Base-by-base conservation (phyloP, 2,888 invertebrate genomes). In the Ommatoiulus sabulosus region DNA sequence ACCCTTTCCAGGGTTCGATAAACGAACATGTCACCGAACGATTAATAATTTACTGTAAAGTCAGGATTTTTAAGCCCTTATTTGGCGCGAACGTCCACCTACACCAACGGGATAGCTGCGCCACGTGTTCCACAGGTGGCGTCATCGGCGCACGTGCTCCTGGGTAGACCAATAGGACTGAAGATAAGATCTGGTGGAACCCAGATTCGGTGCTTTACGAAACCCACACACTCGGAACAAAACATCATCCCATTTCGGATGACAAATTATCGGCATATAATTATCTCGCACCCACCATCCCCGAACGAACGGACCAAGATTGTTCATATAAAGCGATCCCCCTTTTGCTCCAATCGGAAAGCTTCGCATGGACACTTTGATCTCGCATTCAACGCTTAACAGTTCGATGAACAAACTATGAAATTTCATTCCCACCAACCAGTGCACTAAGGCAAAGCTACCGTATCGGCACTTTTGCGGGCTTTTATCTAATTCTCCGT, bases 341-440 rank as follows among this genome's bases (percentile, higher is more conserved):
- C 80, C 24, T 80, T 80, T 80, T 80, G 80, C 24, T 80, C 80
- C 35, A 80, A 80, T 80, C 80, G 35, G 80, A 35, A 35, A 35
- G 35, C 72, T 8, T 72, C 72, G 8, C 80, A 35, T 20, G 72
- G 72, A 24, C 72, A 72, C 52, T 12, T 80, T 80, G 35, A 24
- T 80, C 10, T 80, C 12, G 12, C 35, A 35, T 24, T 24, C 80
- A 80, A 80, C 35, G 80, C 35, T 35, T 35, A 80, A 80, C 35
- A 80, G 80, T 80, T 80, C 24, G 80, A 80, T 80, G 80, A 80
- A 80, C 80, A 80, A 80, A 80, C 80, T 80, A 80, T 80, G 80
- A 80, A 24, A 72, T 72, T 72, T 72, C 72, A 72, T 72, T 72
- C 24, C 80, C 35, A 80, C 12, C 35, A 80, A 80, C 35, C 80